Conservation (phyloP, 2,113 vertebrate species). For the Rhinopomastus cyanomelas region DNA sequence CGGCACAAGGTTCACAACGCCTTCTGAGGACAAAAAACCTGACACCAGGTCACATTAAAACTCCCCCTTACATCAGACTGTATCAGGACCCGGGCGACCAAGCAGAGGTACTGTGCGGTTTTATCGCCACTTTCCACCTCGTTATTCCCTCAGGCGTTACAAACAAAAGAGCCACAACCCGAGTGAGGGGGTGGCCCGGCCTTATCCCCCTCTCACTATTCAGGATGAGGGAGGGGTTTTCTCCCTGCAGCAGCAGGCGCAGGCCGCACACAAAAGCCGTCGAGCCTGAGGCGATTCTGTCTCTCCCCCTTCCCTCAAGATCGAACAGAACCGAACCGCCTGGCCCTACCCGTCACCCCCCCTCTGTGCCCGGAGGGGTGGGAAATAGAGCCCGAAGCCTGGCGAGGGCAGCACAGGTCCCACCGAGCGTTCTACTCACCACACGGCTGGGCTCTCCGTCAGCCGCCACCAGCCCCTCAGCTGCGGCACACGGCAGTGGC, state of each 20-base stretch:
- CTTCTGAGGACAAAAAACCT: constrained; percentile 8
- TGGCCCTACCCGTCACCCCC: background rate
- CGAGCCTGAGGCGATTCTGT: background rate
- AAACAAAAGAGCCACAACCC: constrained; percentile 31
- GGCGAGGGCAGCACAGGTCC: background rate
- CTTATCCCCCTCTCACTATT: no score
- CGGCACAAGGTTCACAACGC: background rate
- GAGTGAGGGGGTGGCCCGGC: no score
- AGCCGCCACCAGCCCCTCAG: constrained; percentile 63
- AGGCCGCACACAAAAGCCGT: constrained; percentile 12
- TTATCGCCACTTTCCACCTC: background rate
- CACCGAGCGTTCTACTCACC: constrained; percentile 61
- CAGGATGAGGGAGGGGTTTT: background rate
- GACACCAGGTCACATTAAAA: background rate
- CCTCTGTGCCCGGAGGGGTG: background rate
- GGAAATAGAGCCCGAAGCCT: constrained; percentile 64
- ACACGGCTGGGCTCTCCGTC: constrained; percentile 67
- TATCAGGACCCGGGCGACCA: background rate
- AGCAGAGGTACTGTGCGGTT: background rate
- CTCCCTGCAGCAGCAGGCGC: background rate
- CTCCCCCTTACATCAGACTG: background rate
- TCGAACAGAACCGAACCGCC: no score
- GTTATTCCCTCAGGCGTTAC: background rate
- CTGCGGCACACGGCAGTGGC: constrained; percentile 62
- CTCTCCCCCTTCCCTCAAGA: background rate